These are phyloP conservation scores for Odocoileus virginianus DNA, from an alignment of 2,113 vertebrate species.

Conservation along the genomic window DNA sequence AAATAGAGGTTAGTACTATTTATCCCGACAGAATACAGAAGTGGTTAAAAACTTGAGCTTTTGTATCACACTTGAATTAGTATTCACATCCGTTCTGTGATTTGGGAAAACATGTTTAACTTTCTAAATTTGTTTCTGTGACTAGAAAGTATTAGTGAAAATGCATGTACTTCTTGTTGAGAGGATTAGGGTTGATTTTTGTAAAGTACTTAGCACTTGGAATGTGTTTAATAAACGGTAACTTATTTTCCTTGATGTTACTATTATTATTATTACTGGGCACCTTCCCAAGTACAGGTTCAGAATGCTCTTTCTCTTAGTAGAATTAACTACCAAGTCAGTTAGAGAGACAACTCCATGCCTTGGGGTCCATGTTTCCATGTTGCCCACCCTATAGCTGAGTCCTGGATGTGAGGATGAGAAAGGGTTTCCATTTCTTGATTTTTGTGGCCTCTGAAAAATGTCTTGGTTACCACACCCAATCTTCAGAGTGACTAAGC, in stretches of 20 bases:
- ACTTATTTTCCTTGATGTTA: neutral
- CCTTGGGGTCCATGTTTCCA: neutral
- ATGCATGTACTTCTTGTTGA: neutral
- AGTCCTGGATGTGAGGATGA: neutral
- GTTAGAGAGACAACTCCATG: neutral
- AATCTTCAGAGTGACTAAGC: neutral
- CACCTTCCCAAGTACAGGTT: neutral
- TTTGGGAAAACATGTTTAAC: constrained; percentile 9
- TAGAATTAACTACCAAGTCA: neutral
- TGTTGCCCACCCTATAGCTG: neutral
- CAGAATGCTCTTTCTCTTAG: neutral
- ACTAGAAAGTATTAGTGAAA: neutral
- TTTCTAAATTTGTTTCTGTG: neutral
- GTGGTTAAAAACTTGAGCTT: neutral
- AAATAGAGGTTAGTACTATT: neutral
- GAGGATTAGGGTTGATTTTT: neutral
- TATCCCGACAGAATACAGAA: neutral
- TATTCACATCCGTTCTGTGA: neutral
- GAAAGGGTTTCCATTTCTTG: neutral
- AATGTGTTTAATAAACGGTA: neutral
- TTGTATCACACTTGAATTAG: neutral
- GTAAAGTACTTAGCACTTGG: neutral
- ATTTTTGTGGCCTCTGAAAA: neutral
- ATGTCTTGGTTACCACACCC: neutral
- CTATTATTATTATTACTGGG: neutral